phyloP scores from a whole-genome alignment of 92 coral and sea anemone genomes.

The Scolanthus callimorphus region DNA sequence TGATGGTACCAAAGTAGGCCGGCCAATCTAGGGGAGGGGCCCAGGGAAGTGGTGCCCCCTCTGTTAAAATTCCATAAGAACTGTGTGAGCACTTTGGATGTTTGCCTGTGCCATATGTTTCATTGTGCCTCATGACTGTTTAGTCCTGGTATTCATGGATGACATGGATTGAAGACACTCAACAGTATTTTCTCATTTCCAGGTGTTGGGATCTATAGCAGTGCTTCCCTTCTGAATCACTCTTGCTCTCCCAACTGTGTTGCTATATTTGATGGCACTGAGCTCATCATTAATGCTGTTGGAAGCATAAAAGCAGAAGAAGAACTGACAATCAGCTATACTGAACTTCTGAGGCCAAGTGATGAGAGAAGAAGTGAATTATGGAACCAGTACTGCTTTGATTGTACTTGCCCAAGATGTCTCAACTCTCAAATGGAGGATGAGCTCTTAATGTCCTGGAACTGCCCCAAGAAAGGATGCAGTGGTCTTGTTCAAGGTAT shows the following conservation, averaged over 20 bases:
- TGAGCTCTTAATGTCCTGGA: constrained; percentile 52
- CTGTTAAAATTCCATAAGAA: no score
- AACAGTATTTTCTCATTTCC: no score
- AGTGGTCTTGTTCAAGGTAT: no score
- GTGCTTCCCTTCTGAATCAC: constrained; percentile 72
- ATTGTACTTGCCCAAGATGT: constrained; percentile 72
- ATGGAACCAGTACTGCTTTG: constrained; percentile 71
- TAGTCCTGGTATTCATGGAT: no score
- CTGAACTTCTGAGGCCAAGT: constrained; percentile 75
- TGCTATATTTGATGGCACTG: constrained; percentile 63
- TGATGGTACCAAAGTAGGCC: no score
- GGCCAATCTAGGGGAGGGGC: no score
- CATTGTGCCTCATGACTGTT: no score
- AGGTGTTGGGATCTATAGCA: constrained; percentile 83
- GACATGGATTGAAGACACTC: no score
- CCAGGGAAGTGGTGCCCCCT: no score
- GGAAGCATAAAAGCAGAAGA: constrained; percentile 55
- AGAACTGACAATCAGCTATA: constrained; percentile 90
- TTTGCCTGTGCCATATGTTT: no score
- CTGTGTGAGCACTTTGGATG: no score
- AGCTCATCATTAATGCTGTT: constrained; percentile 50
- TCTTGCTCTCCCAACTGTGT: constrained; percentile 94
- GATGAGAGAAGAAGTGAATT: constrained; percentile 62
- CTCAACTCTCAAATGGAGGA: constrained; percentile 41
- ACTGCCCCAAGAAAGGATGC: constrained; percentile 26